These are phyloP conservation scores for Macrobrachium rosenbergii DNA, from an alignment of 1,140 invertebrate species.

Conservation along the genomic window DNA sequence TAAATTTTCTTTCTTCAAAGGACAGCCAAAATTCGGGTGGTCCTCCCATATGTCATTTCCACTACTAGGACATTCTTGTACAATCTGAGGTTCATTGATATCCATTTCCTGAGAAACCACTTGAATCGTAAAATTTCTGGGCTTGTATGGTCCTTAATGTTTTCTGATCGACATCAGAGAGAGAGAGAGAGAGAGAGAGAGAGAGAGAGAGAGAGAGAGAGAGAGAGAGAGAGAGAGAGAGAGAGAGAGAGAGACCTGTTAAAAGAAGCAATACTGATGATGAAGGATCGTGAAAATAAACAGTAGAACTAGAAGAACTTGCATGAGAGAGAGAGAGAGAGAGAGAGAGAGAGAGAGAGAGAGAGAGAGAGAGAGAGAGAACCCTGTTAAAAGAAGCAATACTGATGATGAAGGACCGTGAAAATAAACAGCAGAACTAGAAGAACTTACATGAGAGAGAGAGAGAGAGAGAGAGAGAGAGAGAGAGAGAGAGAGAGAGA, in stretches of 20 bases:
- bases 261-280: background rate
- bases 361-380: background rate
- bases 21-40: background rate
- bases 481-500: no score
- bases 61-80: no score
- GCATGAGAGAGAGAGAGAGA: background rate
- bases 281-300: background rate
- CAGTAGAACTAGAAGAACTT: background rate
- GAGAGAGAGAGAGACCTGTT: background rate
- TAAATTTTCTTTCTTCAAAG: background rate
- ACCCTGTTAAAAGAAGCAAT: no score
- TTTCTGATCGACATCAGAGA: no score
- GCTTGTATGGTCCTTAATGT: no score
- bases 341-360: background rate
- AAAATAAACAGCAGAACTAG: no score
- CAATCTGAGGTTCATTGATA: no score
- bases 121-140: no score
- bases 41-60: background rate
- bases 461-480: no score
- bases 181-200: background rate
- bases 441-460: no score
- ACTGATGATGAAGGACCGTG: no score
- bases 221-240: constrained; percentile 3
- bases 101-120: no score
- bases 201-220: background rate